Base-by-base conservation (phyloP, 2,797 vertebrate species). In the Neopelma chrysocephalum region DNA sequence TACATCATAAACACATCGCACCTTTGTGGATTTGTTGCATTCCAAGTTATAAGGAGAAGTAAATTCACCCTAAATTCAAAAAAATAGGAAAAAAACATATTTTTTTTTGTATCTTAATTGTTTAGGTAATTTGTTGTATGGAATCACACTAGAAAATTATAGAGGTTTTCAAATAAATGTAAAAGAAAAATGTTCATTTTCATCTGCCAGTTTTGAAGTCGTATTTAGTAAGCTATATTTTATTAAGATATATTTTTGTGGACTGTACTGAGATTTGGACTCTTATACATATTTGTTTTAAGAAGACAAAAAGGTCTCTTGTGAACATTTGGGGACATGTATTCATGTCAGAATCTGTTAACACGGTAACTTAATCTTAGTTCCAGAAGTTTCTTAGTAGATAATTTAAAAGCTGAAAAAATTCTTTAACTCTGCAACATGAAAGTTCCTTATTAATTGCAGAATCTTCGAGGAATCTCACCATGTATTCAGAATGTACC, bases 311-410 rank as follows among this genome's bases (percentile, higher is more conserved):
- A 47, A n/a, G 4, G 4, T 81, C 14, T 77, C 7, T 5, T 21
- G 2, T 50, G 42, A 86, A n/a, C 61, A 62, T 58, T n/a, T 0
- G 0, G 10, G 7, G 15, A 43, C 5, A 7, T 6, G 5, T 31
- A 43, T 69, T 65, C 9, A 19, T 19, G 8, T 36, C 25, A 58
- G 12, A 14, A 34, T 81, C 54, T 75, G 12, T 57, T 64, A 89
- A 60, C 3, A 31, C 0, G 9, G 18, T 27, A 69, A 69, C 19
- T 15, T 54, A 40, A 62, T 43, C 43, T 65, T 73, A 62, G n/a
- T 58, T 71, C 5, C 27, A 71, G 10, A 82, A 69, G 5, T 72
- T 95, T 61, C 43, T 42, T 61, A 27, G 23, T 11, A 17, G 8
- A 0, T 72, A 13, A 58, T n/a, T 34, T 70, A 62, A 80, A 78